A percentile compares a stretch with the other conserved stretches of the same genome.
These are phyloP conservation scores for Epicauta chinensis DNA, from an alignment of 1,140 invertebrate species.

Conservation along the genomic window DNA sequence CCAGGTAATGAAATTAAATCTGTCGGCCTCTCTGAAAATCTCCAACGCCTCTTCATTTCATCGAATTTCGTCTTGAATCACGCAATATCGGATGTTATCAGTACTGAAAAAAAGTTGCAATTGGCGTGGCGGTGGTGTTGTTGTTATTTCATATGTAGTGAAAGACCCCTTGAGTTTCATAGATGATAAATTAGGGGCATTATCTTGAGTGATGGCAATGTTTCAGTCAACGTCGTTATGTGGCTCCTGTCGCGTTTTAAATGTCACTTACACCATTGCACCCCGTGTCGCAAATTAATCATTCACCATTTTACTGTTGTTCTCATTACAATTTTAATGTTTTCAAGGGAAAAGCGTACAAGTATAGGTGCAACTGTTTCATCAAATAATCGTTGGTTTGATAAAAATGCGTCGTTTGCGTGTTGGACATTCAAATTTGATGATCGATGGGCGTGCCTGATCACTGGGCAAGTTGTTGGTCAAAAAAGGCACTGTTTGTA, in stretches of 20 bases:
- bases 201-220: slow-evolving; percentile 33
- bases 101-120: slow-evolving; percentile 9
- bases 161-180: slow-evolving; percentile 23
- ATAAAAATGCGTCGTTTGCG: too few relatives aligned
- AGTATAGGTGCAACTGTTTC: too few relatives aligned
- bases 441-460: too few relatives aligned
- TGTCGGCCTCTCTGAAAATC: background rate
- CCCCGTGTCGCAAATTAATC: slow-evolving; percentile 28
- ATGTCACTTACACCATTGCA: slow-evolving; percentile 21
- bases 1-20: slow-evolving; percentile 16
- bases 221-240: slow-evolving; percentile 33
- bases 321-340: slow-evolving; percentile 5
- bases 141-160: slow-evolving; percentile 18
- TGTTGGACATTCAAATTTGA: too few relatives aligned
- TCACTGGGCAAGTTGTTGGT: too few relatives aligned
- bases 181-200: slow-evolving; percentile 30
- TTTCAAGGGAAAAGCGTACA: too few relatives aligned
- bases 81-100: slow-evolving; percentile 7
- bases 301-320: slow-evolving; percentile 11
- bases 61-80: background rate
- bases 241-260: slow-evolving; percentile 33
- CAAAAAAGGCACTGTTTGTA: too few relatives aligned
- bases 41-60: background rate
- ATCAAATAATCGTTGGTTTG: too few relatives aligned
- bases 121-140: background rate